A percentile compares a stretch with the other conserved stretches of the same genome.
Conservation (phyloP, 2,113 vertebrate species). For the Campylorhamphus procurvoides region DNA sequence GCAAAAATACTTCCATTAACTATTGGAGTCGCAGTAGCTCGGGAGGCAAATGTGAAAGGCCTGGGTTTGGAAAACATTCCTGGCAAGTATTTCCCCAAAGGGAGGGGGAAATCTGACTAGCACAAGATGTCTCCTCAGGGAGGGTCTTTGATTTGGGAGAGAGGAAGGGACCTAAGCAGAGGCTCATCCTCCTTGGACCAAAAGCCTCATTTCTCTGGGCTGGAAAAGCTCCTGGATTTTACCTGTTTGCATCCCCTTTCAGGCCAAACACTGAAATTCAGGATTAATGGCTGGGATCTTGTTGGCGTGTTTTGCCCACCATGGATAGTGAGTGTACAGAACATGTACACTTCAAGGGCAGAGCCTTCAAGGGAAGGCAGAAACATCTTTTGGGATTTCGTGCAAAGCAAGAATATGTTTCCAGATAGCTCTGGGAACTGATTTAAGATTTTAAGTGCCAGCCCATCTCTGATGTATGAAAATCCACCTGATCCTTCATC, state of each 20-base stretch:
- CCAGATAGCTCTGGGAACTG: neutral
- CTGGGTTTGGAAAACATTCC: too few species aligned
- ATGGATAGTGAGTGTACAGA: neutral
- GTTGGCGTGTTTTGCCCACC: neutral
- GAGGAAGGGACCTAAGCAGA: neutral
- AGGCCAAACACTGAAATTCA: neutral
- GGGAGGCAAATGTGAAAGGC: neutral
- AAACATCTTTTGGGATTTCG: slow-evolving; percentile 3
- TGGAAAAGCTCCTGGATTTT: slow-evolving; percentile 18
- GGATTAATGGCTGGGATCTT: neutral
- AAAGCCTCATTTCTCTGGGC: neutral
- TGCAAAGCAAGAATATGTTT: neutral
- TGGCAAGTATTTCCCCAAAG: too few species aligned
- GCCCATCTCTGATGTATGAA: neutral
- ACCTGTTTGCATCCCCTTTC: neutral
- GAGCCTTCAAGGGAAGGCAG: neutral
- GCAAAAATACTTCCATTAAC: neutral
- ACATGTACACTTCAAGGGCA: neutral
- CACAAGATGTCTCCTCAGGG: neutral
- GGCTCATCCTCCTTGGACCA: neutral
- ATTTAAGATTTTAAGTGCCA: slow-evolving; percentile 8
- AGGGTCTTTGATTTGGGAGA: slow-evolving; percentile 26
- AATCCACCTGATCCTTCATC: neutral
- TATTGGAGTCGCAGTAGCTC: neutral
- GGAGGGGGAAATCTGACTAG: neutral